These are phyloP conservation scores for Helleia helle DNA, from an alignment of 2,888 invertebrate species.

Conservation along the genomic window DNA sequence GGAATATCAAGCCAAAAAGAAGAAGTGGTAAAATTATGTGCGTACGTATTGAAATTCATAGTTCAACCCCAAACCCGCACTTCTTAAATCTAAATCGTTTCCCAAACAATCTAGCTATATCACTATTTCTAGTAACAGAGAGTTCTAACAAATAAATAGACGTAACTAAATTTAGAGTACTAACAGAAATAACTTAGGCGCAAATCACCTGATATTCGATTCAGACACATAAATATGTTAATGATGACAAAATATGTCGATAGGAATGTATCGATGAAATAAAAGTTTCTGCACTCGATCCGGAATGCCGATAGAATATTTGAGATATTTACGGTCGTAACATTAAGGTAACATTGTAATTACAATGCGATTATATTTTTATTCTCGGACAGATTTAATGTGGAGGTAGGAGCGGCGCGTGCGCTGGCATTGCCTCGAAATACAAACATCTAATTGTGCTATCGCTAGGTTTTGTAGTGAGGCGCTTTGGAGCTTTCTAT, in stretches of 20 bases:
- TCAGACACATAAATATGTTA: background rate
- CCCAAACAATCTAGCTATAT: too few relatives aligned
- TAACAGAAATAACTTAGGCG: too few relatives aligned
- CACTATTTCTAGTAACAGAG: too few relatives aligned
- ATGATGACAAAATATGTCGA: slow-evolving; percentile 1
- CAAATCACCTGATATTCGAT: background rate
- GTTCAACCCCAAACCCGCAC: too few relatives aligned
- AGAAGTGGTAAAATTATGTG: too few relatives aligned
- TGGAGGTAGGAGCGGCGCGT: slow-evolving; percentile 31
- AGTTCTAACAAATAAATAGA: too few relatives aligned
- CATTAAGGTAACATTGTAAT: slow-evolving; percentile 10
- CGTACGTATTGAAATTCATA: too few relatives aligned
- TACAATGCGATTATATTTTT: slow-evolving; percentile 11
- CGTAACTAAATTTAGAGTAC: too few relatives aligned
- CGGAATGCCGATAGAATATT: background rate
- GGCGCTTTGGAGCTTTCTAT: slow-evolving; percentile 20
- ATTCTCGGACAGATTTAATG: slow-evolving; percentile 18
- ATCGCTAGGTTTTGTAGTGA: slow-evolving; percentile 39
- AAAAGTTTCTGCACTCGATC: background rate
- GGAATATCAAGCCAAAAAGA: too few relatives aligned
- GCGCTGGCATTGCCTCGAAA: slow-evolving; percentile 35
- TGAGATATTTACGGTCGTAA: background rate
- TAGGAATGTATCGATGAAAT: slow-evolving; percentile 6
- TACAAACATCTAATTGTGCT: slow-evolving; percentile 48
- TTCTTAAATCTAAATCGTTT: too few relatives aligned